phyloP scores from a whole-genome alignment of 2,888 invertebrate genomes.

The Melanostoma mellinum region DNA sequence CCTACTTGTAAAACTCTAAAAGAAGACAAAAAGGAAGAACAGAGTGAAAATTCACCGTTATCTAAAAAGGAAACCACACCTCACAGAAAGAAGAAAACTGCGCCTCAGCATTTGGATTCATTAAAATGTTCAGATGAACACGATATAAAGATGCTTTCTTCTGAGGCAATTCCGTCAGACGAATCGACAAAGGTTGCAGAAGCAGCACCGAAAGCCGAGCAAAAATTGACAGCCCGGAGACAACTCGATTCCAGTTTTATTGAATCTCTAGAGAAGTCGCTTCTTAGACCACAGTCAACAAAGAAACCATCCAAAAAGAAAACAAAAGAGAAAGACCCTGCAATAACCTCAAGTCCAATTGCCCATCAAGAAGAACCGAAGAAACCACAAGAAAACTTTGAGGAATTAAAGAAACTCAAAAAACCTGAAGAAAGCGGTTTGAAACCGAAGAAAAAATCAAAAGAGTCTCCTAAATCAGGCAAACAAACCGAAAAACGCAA shows the following conservation, averaged over 20 bases:
- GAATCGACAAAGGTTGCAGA: slow-evolving; percentile 20
- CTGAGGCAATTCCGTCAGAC: slow-evolving; percentile 47
- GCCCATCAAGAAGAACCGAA: not conserved
- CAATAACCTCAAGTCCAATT: slow-evolving; percentile 1
- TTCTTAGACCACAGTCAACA: slow-evolving; percentile 8
- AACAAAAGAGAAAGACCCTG: slow-evolving; percentile 34
- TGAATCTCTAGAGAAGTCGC: slow-evolving; percentile 53
- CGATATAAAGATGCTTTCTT: slow-evolving; percentile 9
- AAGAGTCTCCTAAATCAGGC: slow-evolving; percentile 22
- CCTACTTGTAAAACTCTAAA: not conserved
- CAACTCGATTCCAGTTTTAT: slow-evolving; percentile 62
- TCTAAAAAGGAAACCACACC: slow-evolving; percentile 30
- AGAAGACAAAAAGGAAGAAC: not conserved
- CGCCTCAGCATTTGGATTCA: not conserved
- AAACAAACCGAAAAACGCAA: slow-evolving; percentile 14
- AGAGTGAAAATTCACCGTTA: not conserved
- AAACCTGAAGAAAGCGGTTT: slow-evolving; percentile 26
- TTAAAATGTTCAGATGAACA: not conserved
- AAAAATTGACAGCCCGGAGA: slow-evolving; percentile 30
- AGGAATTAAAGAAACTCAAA: slow-evolving; percentile 32
- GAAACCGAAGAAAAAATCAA: slow-evolving; percentile 46
- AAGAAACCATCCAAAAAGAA: slow-evolving; percentile 55
- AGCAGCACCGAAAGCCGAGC: not conserved
- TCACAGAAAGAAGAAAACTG: slow-evolving; percentile 35
- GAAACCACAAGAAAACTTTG: slow-evolving; percentile 27